Evolutionary conservation across 1,140 invertebrate genomes (phyloP).

Genomic region (Andrena cerasifolii): DNA sequence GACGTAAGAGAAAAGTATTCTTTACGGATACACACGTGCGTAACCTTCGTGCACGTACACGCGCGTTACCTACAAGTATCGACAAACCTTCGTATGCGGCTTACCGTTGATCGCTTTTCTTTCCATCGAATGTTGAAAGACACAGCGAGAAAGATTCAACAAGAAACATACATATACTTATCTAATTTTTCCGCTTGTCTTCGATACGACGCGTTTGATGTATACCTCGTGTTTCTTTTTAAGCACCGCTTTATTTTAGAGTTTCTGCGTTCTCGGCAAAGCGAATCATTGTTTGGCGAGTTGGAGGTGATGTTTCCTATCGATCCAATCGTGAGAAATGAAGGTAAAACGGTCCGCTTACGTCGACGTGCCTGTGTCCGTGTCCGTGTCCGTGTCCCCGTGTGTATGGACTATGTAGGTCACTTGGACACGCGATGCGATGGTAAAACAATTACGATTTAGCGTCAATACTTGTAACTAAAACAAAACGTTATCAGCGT

Average conservation of each 20-base stretch:
- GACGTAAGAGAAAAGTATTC: too few relatives aligned
- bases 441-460: neutral
- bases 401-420: slow-evolving; percentile 30
- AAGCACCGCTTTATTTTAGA: too few relatives aligned
- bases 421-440: neutral
- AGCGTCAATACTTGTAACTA: neutral
- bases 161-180: too few relatives aligned
- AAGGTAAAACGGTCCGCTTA: neutral
- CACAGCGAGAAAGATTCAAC: too few relatives aligned
- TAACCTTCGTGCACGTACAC: neutral
- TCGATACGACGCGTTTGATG: too few relatives aligned
- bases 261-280: too few relatives aligned
- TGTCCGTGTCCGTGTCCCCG: too few relatives aligned
- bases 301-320: neutral
- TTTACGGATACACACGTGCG: neutral
- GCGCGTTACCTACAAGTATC: neutral
- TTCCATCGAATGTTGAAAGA: too few relatives aligned
- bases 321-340: slow-evolving; percentile 18
- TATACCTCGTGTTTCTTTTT: too few relatives aligned
- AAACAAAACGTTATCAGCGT: neutral
- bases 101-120: too few relatives aligned
- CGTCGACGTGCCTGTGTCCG: neutral
- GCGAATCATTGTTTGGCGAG: neutral
- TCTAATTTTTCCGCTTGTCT: too few relatives aligned
- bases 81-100: neutral